Evolutionary conservation across 2,113 vertebrate species (phyloP).

Genomic region (Neomonachus schauinslandi): DNA sequence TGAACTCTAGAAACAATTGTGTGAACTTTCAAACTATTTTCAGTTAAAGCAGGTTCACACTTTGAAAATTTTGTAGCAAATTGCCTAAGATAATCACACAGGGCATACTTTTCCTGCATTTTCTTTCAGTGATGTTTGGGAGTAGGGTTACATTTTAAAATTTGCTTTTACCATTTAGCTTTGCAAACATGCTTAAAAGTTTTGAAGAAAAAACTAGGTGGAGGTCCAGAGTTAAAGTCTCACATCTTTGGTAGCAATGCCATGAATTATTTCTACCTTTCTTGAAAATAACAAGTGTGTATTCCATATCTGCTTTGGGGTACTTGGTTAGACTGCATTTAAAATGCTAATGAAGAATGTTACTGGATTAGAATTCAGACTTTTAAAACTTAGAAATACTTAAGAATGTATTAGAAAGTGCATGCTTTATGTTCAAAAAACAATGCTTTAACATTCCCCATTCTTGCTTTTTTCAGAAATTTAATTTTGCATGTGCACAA

Average conservation of each 20-base stretch:
- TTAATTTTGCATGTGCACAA: not conserved
- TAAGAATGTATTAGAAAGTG: constrained; percentile 68
- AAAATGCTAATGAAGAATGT: constrained; percentile 60
- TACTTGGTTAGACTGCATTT: constrained; percentile 71
- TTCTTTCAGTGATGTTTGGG: constrained; percentile 61
- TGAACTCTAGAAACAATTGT: constrained; percentile 73
- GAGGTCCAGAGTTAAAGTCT: constrained; percentile 22
- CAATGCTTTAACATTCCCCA: constrained; percentile 73
- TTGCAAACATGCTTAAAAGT: constrained; percentile 46
- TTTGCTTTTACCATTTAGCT: constrained; percentile 75
- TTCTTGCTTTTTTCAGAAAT: not conserved
- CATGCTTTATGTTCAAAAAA: constrained; percentile 51
- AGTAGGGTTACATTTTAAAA: constrained; percentile 68
- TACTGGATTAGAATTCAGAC: constrained; percentile 59
- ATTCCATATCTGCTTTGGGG: not conserved
- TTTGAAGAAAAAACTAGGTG: constrained; percentile 40
- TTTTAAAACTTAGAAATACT: constrained; percentile 59
- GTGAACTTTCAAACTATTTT: constrained; percentile 71
- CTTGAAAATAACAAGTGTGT: constrained; percentile 32
- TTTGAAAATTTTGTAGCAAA: constrained; percentile 72
- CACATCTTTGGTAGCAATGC: not conserved
- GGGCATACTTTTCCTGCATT: constrained; percentile 49
- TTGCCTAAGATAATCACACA: constrained; percentile 68
- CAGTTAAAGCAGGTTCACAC: constrained; percentile 75
- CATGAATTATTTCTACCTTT: not conserved